Evolutionary conservation across 2,797 vertebrate genomes (phyloP), one percentile per base, ranked within the genome.

Genomic region (Thripadectes ignobilis): DNA sequence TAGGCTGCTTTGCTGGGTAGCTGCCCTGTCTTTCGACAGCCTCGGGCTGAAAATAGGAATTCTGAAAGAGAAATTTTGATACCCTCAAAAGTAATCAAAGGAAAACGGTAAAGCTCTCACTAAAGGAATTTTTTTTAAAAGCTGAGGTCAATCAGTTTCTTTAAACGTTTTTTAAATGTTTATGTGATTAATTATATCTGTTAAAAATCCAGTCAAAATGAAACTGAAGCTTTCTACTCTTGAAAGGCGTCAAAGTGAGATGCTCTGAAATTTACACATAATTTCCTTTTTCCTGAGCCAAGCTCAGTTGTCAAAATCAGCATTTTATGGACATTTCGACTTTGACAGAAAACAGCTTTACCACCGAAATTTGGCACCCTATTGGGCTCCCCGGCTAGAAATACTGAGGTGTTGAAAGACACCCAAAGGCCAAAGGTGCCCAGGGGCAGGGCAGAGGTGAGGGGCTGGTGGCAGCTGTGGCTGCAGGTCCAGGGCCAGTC

Each of bases 1-100:
- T 85, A 85, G 84, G 85, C 27, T 82, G 86, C 81, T 92, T 91
- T 61, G 45, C 71, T 80, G 74, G 68, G 85, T 43, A 65, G 78
- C 36, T 91, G 87, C 75, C 75, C 81, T 58, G 72, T 36, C 63
- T 65, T 82, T 76, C 68, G 71, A 39, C 61, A 83, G 91, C 81
- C 95, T 88, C 43, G 21, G 61, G 77, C 78, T 88, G 38, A 45
- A 93, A 85, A 58, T 0, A 34, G 26, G 36, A 48, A 88, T 68
- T 83, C 29, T 76, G 77, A 73, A 62, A 85, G 71, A 82, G 63
- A 79, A 87, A 77, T 67, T 77, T 61, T 49, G 78, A 77, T 77
- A 75, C 7, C 41, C 12, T 27, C 3, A 1, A 59, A 80, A 85
- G 74, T 46, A 52, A 83, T 36, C 45, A 52, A 49, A 92, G 36